Evolutionary conservation across 2,888 invertebrate genomes (phyloP).

Genomic region (Mimumesa dahlbomi): DNA sequence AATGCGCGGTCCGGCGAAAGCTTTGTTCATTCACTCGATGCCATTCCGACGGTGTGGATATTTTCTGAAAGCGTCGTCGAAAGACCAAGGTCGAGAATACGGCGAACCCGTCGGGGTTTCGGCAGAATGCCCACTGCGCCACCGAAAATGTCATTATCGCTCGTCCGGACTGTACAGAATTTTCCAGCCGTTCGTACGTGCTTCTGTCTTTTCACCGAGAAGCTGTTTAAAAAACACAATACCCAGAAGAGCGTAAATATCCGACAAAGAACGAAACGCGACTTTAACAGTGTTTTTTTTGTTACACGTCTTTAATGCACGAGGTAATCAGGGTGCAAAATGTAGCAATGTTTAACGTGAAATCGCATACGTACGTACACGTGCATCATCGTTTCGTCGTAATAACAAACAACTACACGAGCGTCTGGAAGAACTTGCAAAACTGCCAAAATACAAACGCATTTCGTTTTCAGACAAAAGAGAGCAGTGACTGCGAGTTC

Average conservation of each 20-base stretch:
- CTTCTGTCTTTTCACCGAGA: neutral
- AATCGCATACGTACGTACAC: neutral
- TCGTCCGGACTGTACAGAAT: neutral
- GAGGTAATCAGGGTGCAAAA: neutral
- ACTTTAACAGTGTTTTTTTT: too few relatives aligned
- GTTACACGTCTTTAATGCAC: neutral
- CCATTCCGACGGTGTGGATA: slow-evolving; percentile 6
- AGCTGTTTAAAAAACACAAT: neutral
- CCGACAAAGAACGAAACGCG: neutral
- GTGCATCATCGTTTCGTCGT: slow-evolving; percentile 27
- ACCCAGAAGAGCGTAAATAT: neutral
- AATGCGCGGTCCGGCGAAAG: neutral
- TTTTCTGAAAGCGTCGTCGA: slow-evolving; percentile 33
- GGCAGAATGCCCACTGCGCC: slow-evolving; percentile 69
- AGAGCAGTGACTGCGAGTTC: slow-evolving; percentile 9
- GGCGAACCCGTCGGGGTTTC: slow-evolving; percentile 37
- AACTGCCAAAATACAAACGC: slow-evolving; percentile 56
- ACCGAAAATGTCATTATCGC: slow-evolving; percentile 29
- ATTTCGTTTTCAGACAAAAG: slow-evolving; percentile 55
- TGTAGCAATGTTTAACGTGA: slow-evolving; percentile 11
- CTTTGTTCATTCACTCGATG: slow-evolving; percentile 19
- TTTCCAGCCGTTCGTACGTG: slow-evolving; percentile 34
- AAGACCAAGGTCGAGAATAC: slow-evolving; percentile 49
- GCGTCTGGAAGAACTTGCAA: slow-evolving; percentile 63
- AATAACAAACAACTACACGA: slow-evolving; percentile 39